Conservation (phyloP, 2,797 vertebrate genomes). For the Pempheris klunzingeri region DNA sequence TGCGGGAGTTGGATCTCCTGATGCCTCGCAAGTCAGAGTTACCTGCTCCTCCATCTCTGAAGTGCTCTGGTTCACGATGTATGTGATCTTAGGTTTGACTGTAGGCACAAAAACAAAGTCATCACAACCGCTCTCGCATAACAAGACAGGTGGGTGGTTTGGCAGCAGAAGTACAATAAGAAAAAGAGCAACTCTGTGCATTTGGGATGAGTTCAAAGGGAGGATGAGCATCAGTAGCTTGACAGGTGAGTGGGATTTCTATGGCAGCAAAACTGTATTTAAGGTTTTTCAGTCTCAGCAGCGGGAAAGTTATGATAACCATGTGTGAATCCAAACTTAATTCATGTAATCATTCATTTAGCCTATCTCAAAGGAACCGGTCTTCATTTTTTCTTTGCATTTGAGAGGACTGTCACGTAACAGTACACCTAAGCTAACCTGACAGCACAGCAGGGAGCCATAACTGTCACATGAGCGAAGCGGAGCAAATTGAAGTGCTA, state of each 20-base stretch:
- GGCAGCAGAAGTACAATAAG: constrained; percentile 34
- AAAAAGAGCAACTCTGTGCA: constrained; percentile 39
- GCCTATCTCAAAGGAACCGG: constrained; percentile 40
- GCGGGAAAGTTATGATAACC: constrained; percentile 44
- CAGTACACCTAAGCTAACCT: constrained; percentile 36
- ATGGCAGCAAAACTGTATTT: constrained; percentile 50
- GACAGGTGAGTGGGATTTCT: constrained; percentile 51
- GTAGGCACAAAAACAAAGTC: constrained; percentile 58
- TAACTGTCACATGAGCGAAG: constrained; percentile 30
- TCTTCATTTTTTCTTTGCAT: constrained; percentile 59
- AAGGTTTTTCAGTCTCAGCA: constrained; percentile 32
- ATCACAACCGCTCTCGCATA: constrained; percentile 4
- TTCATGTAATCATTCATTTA: constrained; percentile 50
- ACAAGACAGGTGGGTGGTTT: constrained; percentile 37
- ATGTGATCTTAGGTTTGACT: constrained; percentile 99
- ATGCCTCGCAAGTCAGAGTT: constrained; percentile 96
- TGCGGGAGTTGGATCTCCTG: constrained; percentile 95
- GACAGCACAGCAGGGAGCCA: constrained; percentile 42
- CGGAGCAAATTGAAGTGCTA: constrained; percentile 36
- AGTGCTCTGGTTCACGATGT: constrained; percentile 93
- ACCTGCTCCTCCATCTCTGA: constrained; percentile 96
- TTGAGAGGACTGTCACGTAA: constrained; percentile 45
- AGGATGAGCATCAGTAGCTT: constrained; percentile 44
- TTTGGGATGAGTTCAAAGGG: constrained; percentile 55
- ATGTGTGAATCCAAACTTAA: constrained; percentile 41